Conservation (phyloP, 2,113 vertebrate species). For the Callithrix jacchus region DNA sequence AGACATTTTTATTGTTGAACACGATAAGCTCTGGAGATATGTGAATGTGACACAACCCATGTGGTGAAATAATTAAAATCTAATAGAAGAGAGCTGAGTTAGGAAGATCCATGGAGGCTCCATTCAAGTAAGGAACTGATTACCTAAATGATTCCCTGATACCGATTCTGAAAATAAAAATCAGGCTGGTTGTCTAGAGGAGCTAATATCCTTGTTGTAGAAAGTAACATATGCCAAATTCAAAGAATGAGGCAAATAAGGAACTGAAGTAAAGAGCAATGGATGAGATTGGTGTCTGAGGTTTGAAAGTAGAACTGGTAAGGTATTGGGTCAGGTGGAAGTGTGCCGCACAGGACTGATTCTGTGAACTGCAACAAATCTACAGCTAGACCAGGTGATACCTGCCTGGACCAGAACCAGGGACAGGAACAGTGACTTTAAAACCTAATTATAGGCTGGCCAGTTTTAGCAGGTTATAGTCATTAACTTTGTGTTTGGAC, state of each 20-base stretch:
- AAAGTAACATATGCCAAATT: background rate
- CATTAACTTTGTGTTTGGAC: background rate
- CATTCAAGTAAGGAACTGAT: background rate
- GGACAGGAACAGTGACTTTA: background rate
- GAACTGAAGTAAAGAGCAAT: background rate
- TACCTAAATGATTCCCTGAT: rapidly evolving
- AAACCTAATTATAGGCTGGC: background rate
- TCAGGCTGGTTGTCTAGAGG: background rate
- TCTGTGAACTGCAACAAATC: background rate
- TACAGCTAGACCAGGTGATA: background rate
- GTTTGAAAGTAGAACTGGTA: background rate
- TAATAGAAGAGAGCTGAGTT: background rate
- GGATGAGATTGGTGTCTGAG: rapidly evolving
- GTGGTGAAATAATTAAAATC: background rate
- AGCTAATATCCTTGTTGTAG: background rate
- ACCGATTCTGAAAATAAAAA: background rate
- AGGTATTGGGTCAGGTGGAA: background rate
- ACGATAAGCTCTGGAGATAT: background rate
- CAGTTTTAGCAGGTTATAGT: background rate
- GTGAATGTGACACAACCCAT: background rate
- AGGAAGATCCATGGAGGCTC: background rate
- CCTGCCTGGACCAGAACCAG: background rate
- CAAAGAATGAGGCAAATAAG: background rate
- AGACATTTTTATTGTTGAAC: background rate
- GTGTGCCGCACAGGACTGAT: background rate